Base-by-base conservation (phyloP, 2,113 vertebrate genomes). In the Oriolus oriolus region DNA sequence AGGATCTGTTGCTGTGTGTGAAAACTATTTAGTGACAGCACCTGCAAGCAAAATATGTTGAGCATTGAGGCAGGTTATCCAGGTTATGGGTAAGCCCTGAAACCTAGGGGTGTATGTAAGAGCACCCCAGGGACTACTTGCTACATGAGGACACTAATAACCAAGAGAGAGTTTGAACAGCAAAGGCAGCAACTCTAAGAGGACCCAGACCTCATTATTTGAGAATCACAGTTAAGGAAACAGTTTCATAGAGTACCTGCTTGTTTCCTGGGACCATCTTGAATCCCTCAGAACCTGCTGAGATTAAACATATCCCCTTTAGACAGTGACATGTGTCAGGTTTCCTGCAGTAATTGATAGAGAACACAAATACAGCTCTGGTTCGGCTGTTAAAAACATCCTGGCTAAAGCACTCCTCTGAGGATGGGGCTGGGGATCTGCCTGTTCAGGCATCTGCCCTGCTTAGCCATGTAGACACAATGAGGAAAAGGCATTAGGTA, bases 251-350 rank as follows among this genome's bases (percentile, higher is more conserved):
- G 66, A 85, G 20, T 54, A 86, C 41, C 41, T 94, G 31, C 16
- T 65, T 80, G 16, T 74, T 96, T 96, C 45, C 90, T 65, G 50
- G 50, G 59, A 68, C 75, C 90, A 90, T 95, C 82, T 95, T 90
- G 88, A 96, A 84, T 93, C 33, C 50, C 35, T 92, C 75, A 92
- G 68, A 93, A 77, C 68, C 63, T 50, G 30, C 54, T 70, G 90
- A 95, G 94, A 93, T 90, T 74, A 90, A 90, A 83, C 39, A 83
- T 15, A 56, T 76, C 59, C 41, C 28, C 57, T 93, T 85, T 57
- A 88, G 70, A 90, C 11, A 14, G 33, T 41, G 63, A 39, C 2
- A 44, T 92, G 49, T 82, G 75, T 95, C 65, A 85, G 49, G 28
- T 90, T 91, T 93, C 70, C 45, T 80, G 28, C 37, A 63, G 42